Evolutionary conservation across 2,888 invertebrate genomes (phyloP), one percentile per base, ranked within the genome.

Genomic region (Spisula subtruncata): DNA sequence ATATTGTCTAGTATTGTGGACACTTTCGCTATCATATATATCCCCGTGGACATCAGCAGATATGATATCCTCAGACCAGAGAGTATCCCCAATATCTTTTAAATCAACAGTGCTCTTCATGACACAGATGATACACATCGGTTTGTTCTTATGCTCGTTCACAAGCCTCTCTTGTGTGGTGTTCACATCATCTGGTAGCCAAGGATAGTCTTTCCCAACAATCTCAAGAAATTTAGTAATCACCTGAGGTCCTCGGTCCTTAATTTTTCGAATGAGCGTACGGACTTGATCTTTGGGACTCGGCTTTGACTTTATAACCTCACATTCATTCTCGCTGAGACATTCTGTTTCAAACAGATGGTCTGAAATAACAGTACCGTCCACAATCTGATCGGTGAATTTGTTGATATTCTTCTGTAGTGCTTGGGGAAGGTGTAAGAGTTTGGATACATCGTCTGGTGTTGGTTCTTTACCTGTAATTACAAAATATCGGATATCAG

Each of bases 81-180:
- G 32, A 25, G 12, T 60, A 25, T 90, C 90, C 6, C 51, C 83
- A 35, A 90, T 88, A 60, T 88, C 90, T 66, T 86, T 90, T 51
- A 90, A 79, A 82, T 88, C 86, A 16, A 88, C 88, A 48, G 81
- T 81, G n/a, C 51, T 51, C 48, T 71, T 83, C 84, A 90, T 86
- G 20, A 88, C 56, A 71, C 90, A 88, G 29, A 81, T 84, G 1
- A 86, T 71, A 84, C 90, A 90, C 18, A 81, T 56, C 35, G 66
- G 79, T 46, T 48, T 83, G 18, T 81, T 20, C 56, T 51, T 88
- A 75, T 60, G 83, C 54, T 86, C 88, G 29, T 83, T 88, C 18
- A 66, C 46, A 83, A 87, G 86, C 14, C 48, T 35, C n/a, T 84
- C 66, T 8, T 81, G 79, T 0, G 80, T 80, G 25, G 81, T 81